Conservation (phyloP, 2,113 vertebrate species). For the Acanthisitta chloris region DNA sequence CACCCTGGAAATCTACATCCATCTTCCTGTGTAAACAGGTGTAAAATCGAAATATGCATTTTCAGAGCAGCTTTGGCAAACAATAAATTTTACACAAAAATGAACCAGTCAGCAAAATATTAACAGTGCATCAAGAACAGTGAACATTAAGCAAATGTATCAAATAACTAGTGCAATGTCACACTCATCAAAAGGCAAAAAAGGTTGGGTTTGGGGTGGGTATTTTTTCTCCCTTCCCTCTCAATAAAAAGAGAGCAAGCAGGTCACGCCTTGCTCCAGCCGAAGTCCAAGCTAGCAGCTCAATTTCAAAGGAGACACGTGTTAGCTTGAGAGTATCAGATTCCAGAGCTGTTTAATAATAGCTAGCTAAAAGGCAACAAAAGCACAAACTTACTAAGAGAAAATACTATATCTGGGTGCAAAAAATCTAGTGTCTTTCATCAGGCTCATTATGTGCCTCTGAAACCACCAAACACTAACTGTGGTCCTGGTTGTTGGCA, state of each 20-base stretch:
- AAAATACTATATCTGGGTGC: neutral
- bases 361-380: neutral
- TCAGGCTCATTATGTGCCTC: neutral
- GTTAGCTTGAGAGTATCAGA: neutral
- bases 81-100: neutral
- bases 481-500: neutral
- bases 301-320: neutral
- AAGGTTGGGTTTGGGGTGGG: neutral
- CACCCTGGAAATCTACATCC: neutral
- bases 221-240: neutral
- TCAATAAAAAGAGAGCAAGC: neutral
- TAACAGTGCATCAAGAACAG: neutral
- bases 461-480: neutral
- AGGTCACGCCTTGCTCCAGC: neutral
- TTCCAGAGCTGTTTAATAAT: neutral
- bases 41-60: neutral
- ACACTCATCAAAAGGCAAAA: neutral
- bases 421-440: neutral
- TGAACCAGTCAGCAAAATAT: neutral
- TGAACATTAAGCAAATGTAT: neutral
- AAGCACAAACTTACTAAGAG: neutral
- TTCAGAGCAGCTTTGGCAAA: neutral
- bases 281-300: neutral
- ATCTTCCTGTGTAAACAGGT: accelerated
- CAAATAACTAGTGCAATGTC: neutral